Percentiles rank a stretch among this genome's conserved stretches.
phyloP scores from a whole-genome alignment of 1,140 invertebrate species.

The Drosophila sulfurigaster region DNA sequence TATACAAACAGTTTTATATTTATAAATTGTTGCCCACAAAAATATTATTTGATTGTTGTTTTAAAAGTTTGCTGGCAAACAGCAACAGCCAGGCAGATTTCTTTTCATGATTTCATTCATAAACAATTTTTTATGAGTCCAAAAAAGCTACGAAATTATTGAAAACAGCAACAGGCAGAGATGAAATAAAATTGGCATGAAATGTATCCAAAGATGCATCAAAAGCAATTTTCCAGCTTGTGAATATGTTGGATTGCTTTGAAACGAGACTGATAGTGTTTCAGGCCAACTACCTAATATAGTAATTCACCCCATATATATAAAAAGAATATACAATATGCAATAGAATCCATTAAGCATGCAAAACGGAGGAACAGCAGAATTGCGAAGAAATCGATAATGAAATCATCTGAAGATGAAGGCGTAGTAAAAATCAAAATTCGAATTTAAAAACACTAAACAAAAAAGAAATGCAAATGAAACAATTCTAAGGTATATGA shows the following conservation, averaged over 20 bases:
- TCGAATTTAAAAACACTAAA: constrained; percentile 70
- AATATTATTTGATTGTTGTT: constrained; percentile 77
- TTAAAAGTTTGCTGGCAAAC: constrained; percentile 21
- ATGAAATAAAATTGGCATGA: constrained; percentile 55
- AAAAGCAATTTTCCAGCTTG: constrained; percentile 67
- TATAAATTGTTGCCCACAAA: constrained; percentile 71
- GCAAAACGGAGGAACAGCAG: not conserved
- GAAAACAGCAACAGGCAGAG: constrained; percentile 38
- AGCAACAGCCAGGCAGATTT: constrained; percentile 30
- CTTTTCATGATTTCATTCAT: constrained; percentile 57
- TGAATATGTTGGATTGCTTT: constrained; percentile 56
- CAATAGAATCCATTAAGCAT: not conserved
- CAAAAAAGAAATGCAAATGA: not conserved
- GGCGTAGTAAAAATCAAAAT: constrained; percentile 83
- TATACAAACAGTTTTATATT: constrained; percentile 68
- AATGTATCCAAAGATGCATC: constrained; percentile 84
- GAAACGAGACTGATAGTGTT: constrained; percentile 83
- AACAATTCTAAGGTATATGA: constrained; percentile 63
- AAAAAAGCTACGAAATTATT: constrained; percentile 32
- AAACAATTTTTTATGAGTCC: constrained; percentile 72
- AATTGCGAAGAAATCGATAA: constrained; percentile 15
- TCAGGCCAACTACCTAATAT: constrained; percentile 56
- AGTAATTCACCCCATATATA: constrained; percentile 16
- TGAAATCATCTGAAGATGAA: constrained; percentile 44
- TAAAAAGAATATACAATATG: not conserved